Conservation (phyloP, 2,888 invertebrate species). For the Dastarcus helophoroides region DNA sequence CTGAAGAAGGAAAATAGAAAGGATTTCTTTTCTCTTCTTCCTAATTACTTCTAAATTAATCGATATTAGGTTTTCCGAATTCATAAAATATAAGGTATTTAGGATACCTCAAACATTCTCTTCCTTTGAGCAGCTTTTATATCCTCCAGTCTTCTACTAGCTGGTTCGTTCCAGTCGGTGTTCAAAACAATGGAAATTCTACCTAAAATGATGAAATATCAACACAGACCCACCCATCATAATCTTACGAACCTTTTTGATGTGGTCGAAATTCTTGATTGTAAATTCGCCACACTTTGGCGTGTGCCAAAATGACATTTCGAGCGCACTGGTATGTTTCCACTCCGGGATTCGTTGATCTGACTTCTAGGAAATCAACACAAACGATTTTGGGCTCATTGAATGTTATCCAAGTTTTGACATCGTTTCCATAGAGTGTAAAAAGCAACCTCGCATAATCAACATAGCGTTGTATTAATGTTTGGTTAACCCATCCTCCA, state of each 20-base stretch:
- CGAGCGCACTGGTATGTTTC: conserved; percentile 49
- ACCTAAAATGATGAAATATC: too few species aligned
- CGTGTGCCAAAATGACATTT: conserved; percentile 36
- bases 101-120: conserved; percentile 43
- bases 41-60: too few species aligned
- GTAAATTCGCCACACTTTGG: conserved; percentile 34
- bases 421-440: conserved; percentile 18
- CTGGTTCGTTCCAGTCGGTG: conserved; percentile 41
- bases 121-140: conserved; percentile 39
- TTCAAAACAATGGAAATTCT: conserved; percentile 44
- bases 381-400: conserved; percentile 20
- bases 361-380: conserved; percentile 4
- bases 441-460: conserved; percentile 21
- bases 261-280: conserved; percentile 27
- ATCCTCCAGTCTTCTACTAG: conserved; percentile 37
- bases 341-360: conserved; percentile 34
- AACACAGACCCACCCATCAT: too few species aligned
- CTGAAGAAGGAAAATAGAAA: background rate
- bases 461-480: conserved; percentile 15
- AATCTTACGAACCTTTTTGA: too few species aligned
- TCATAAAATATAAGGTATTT: too few species aligned
- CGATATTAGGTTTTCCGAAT: too few species aligned
- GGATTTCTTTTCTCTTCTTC: too few species aligned
- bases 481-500: conserved; percentile 11
- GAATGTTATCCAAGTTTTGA: conserved; percentile 22